Conservation (phyloP, 1,140 invertebrate species). For the Formica selysi region DNA sequence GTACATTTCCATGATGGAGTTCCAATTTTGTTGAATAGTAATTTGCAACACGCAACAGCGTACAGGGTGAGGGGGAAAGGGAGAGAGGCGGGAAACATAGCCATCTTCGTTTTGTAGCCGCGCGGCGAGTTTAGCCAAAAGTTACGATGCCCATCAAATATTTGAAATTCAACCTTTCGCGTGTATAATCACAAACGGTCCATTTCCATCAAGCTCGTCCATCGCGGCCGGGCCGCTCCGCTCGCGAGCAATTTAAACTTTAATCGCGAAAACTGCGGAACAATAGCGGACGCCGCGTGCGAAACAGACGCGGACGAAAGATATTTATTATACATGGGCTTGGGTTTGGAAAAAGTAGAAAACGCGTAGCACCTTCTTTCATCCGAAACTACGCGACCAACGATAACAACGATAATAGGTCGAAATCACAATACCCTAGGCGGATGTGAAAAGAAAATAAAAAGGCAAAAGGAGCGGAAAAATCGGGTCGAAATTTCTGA, state of each 20-base stretch:
- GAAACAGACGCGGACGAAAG: conserved; percentile 49
- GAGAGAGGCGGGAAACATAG: neutral
- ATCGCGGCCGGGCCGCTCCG: neutral
- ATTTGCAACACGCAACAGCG: conserved; percentile 29
- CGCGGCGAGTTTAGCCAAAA: conserved; percentile 17
- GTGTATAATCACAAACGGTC: conserved; percentile 45
- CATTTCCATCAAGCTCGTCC: conserved; percentile 45
- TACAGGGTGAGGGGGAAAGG: too few species aligned
- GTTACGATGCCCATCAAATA: conserved; percentile 59
- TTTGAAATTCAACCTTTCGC: conserved; percentile 50
- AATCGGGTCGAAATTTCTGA: neutral
- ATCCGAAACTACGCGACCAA: conserved; percentile 7
- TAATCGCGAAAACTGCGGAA: conserved; percentile 58
- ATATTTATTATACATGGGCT: conserved; percentile 31
- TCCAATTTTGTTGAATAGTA: conserved; percentile 24
- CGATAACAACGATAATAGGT: conserved; percentile 4
- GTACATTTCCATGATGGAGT: neutral
- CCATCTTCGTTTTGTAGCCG: conserved; percentile 7
- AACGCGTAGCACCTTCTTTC: neutral
- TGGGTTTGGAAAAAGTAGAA: neutral
- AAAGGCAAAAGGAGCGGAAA: neutral
- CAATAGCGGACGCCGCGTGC: conserved; percentile 41
- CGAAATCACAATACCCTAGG: neutral
- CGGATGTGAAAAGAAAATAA: neutral
- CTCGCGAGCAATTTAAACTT: conserved; percentile 59